A percentile compares a stretch with the other conserved stretches of the same genome.
These are phyloP conservation scores for Drosophila pallidifrons DNA, from an alignment of 1,140 invertebrate genomes.

Conservation along the genomic window DNA sequence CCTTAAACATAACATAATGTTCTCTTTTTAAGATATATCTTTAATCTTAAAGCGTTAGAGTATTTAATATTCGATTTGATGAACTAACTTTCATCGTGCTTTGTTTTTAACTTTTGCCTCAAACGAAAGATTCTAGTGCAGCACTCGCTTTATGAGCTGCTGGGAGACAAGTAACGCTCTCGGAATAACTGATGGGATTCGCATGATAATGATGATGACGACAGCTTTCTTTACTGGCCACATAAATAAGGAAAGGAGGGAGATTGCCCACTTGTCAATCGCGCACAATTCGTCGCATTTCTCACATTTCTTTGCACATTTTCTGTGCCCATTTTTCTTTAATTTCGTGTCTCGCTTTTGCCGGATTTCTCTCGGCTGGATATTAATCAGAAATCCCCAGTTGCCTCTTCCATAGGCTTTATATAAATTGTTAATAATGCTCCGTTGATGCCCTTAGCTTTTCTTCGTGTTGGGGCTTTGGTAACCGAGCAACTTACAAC, in stretches of 20 bases:
- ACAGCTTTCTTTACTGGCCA: constrained; percentile 20
- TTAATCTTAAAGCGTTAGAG: neutral
- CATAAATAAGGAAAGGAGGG: constrained; percentile 1
- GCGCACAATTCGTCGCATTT: constrained; percentile 53
- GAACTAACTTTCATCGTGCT: neutral
- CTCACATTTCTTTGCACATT: constrained; percentile 55
- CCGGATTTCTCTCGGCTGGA: constrained; percentile 8
- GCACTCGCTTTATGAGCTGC: constrained; percentile 60
- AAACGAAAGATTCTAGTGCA: constrained; percentile 62
- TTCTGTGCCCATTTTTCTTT: constrained; percentile 17
- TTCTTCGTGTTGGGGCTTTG: neutral
- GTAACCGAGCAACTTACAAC: neutral
- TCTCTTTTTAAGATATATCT: no score
- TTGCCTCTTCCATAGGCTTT: constrained; percentile 23
- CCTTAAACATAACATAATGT: no score
- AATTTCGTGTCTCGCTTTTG: neutral
- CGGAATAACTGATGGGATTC: constrained; percentile 68
- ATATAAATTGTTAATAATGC: constrained; percentile 29
- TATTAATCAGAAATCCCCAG: constrained; percentile 23
- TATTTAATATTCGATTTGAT: neutral
- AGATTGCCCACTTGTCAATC: constrained; percentile 66
- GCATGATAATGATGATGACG: constrained; percentile 33
- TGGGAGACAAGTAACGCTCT: constrained; percentile 41
- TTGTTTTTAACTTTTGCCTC: constrained; percentile 43
- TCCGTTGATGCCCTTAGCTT: neutral